Conservation (phyloP, 2,888 invertebrate species). For the Spialia ferax region DNA sequence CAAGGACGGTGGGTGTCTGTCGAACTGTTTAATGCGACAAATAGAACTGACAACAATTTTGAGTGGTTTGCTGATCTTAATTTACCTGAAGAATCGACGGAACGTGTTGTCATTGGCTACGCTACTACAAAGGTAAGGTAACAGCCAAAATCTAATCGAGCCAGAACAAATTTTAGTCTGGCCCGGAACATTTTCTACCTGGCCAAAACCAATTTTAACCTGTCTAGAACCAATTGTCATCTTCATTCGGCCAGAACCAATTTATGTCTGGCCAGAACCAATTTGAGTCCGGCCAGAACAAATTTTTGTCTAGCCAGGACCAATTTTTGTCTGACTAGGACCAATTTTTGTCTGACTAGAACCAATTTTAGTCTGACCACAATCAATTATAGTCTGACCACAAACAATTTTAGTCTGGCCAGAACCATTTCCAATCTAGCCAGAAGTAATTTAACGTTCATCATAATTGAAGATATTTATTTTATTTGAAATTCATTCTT, state of each 20-base stretch:
- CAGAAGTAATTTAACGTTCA: too few relatives aligned
- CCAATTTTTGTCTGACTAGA: not conserved
- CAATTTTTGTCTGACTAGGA: not conserved
- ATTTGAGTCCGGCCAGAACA: not conserved
- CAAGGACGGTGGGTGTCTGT: conserved; percentile 52
- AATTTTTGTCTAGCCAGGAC: not conserved
- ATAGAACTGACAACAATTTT: conserved; percentile 60
- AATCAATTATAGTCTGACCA: too few relatives aligned
- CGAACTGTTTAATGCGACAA: conserved; percentile 46
- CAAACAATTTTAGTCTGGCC: too few relatives aligned
- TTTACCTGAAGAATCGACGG: conserved; percentile 31
- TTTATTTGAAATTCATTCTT: too few relatives aligned
- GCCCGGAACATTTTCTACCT: not conserved
- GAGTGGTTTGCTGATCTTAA: conserved; percentile 58
- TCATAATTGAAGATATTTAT: too few relatives aligned
- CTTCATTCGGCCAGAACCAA: not conserved
- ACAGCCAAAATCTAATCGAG: too few relatives aligned
- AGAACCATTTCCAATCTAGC: too few relatives aligned
- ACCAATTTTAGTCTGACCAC: not conserved
- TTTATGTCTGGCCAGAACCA: not conserved
- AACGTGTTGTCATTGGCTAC: conserved; percentile 63
- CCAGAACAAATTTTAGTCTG: too few relatives aligned
- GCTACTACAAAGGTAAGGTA: conserved; percentile 56
- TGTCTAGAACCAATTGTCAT: not conserved
- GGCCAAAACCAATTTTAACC: not conserved